These are phyloP conservation scores for Enteromius fasciolatus DNA, from an alignment of 2,797 vertebrate genomes.

Conservation along the genomic window DNA sequence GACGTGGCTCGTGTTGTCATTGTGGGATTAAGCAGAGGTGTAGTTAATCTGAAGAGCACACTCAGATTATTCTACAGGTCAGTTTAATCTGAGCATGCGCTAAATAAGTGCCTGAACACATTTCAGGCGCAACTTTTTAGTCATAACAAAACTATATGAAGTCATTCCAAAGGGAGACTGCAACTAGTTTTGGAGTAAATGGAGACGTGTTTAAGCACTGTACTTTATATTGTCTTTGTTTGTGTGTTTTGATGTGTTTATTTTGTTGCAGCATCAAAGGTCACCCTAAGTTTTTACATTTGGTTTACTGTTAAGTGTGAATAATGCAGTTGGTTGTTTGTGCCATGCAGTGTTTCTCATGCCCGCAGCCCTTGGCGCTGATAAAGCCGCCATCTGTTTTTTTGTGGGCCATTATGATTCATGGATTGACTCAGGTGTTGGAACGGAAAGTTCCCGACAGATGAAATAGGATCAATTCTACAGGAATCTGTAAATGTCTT, in stretches of 20 bases:
- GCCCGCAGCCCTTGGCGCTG: background rate
- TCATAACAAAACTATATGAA: background rate
- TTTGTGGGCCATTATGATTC: conserved; percentile 3
- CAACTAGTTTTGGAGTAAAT: background rate
- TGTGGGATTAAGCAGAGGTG: background rate
- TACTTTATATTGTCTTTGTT: background rate
- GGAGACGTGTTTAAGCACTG: too few relatives aligned
- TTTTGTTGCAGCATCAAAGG: background rate
- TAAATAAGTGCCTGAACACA: background rate
- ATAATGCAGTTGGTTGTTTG: background rate
- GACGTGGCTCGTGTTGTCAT: conserved; percentile 1
- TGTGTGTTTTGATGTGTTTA: background rate
- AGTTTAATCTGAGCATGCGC: background rate
- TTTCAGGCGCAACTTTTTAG: background rate
- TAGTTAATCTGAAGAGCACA: conserved; percentile 3
- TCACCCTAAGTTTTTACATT: background rate
- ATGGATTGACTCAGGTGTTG: background rate
- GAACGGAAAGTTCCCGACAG: background rate
- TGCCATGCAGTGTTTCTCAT: background rate
- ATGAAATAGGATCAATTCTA: background rate
- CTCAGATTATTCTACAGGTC: background rate
- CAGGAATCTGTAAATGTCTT: background rate
- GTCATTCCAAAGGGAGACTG: background rate
- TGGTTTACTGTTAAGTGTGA: background rate
- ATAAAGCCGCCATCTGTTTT: background rate